Percentiles rank a stretch among this genome's conserved stretches.
These are phyloP conservation scores for Drosophila teissieri DNA, from an alignment of 1,140 invertebrate species.

Conservation along the genomic window DNA sequence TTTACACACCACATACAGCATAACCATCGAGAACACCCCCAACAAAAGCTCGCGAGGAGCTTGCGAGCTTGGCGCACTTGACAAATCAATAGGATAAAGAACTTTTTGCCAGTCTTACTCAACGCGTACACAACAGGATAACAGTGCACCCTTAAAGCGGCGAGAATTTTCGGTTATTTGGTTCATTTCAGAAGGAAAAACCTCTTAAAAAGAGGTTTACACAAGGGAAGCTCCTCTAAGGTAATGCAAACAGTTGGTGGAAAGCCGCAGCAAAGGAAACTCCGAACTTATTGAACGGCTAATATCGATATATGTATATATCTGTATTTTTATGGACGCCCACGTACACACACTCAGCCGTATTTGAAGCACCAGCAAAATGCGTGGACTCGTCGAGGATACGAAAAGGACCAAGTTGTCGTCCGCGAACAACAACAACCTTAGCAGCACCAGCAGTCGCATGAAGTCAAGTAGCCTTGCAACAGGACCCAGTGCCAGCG, in stretches of 20 bases:
- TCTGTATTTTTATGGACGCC: constrained; percentile 55
- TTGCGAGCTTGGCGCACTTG: constrained; percentile 42
- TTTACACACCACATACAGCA: neutral
- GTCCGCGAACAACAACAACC: constrained; percentile 60
- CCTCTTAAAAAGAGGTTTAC: constrained; percentile 20
- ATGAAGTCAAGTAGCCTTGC: constrained; percentile 21
- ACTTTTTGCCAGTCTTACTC: constrained; percentile 64
- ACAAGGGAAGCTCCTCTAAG: constrained; percentile 1
- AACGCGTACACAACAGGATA: constrained; percentile 75
- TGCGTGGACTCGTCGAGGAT: constrained; percentile 80
- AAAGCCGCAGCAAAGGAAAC: neutral
- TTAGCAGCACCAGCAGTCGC: constrained; percentile 33
- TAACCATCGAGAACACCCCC: constrained; percentile 27
- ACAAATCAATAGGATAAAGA: constrained; percentile 69
- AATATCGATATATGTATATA: constrained; percentile 39
- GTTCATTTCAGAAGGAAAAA: constrained; percentile 13
- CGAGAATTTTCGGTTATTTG: constrained; percentile 25
- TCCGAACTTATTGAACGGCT: constrained; percentile 4
- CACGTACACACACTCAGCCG: constrained; percentile 26
- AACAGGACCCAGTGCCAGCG: constrained; percentile 48
- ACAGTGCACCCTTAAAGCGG: constrained; percentile 27
- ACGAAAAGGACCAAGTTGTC: constrained; percentile 72
- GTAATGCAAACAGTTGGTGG: constrained; percentile 4
- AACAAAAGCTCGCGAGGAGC: constrained; percentile 44
- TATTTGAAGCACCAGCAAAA: constrained; percentile 53